Evolutionary conservation across 2,113 vertebrate species (phyloP).

Genomic region (Pseudorhombus dupliciocellatus): DNA sequence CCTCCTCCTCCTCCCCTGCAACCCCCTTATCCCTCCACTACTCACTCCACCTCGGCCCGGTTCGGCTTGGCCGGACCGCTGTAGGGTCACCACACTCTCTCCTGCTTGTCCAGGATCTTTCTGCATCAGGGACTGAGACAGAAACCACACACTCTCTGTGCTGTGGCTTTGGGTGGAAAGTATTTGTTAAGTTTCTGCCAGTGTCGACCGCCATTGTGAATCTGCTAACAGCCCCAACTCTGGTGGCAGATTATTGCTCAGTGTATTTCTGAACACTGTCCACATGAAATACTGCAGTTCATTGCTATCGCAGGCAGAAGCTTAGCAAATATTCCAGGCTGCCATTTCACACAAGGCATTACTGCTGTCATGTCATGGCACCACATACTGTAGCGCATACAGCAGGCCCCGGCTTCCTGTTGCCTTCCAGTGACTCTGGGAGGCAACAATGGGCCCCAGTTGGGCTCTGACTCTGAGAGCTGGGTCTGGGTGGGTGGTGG

Average conservation of each 20-base stretch:
- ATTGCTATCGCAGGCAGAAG: slow-evolving; percentile 74
- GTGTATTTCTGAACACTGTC: not conserved
- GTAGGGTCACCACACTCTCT: slow-evolving; percentile 76
- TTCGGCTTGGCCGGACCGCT: slow-evolving; percentile 67
- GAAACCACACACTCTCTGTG: slow-evolving; percentile 75
- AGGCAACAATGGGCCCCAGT: slow-evolving; percentile 68
- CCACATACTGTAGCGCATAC: slow-evolving; percentile 56
- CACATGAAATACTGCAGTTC: slow-evolving; percentile 16
- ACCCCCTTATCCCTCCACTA: slow-evolving; percentile 64
- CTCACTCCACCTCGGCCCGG: slow-evolving; percentile 66
- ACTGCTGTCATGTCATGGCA: slow-evolving; percentile 77
- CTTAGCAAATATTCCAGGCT: slow-evolving; percentile 80
- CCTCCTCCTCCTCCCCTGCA: slow-evolving; percentile 23
- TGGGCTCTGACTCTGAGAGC: slow-evolving; percentile 56
- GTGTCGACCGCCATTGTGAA: slow-evolving; percentile 31
- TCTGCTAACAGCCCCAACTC: slow-evolving; percentile 43
- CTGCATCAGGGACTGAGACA: slow-evolving; percentile 78
- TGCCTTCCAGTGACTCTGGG: slow-evolving; percentile 72
- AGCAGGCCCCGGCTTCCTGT: slow-evolving; percentile 71
- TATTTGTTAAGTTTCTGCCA: slow-evolving; percentile 83
- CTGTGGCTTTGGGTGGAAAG: slow-evolving; percentile 76
- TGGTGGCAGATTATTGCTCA: slow-evolving; percentile 33
- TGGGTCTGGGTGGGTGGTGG: slow-evolving; percentile 44
- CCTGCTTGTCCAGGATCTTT: slow-evolving; percentile 82
- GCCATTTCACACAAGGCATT: slow-evolving; percentile 79